Percentiles rank a stretch among this genome's conserved stretches.
These are phyloP conservation scores for Brachionus rubens DNA, from an alignment of 1,140 invertebrate genomes.

Conservation along the genomic window DNA sequence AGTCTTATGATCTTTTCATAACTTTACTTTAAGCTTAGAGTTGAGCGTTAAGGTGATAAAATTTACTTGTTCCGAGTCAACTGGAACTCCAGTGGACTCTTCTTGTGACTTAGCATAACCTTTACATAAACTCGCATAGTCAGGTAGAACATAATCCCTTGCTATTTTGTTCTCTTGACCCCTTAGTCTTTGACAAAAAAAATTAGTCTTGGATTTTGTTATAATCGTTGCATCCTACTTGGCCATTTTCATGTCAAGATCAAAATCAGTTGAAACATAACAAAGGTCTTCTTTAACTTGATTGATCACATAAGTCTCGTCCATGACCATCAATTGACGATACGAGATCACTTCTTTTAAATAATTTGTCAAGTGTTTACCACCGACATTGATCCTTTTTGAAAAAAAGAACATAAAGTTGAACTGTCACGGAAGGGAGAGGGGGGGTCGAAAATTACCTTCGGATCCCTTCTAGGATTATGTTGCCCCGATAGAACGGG, in stretches of 20 bases:
- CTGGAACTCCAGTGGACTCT: conserved; percentile 47
- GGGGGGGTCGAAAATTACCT: conserved; percentile 10
- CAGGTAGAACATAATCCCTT: conserved; percentile 89
- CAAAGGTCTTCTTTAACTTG: conserved; percentile 97
- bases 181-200: neutral
- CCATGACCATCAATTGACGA: conserved; percentile 93
- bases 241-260: conserved; percentile 75
- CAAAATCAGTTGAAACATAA: conserved; percentile 84
- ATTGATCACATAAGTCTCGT: conserved; percentile 97
- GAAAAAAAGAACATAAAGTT: neutral
- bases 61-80: conserved; percentile 42
- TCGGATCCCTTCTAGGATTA: conserved; percentile 66
- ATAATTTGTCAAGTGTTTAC: conserved; percentile 95
- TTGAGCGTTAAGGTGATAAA: no score
- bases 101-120: conserved; percentile 70
- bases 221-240: no score
- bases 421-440: neutral
- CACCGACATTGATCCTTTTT: conserved; percentile 82
- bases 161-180: conserved; percentile 66
- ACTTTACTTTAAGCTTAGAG: no score
- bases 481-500: conserved; percentile 85
- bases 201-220: neutral
- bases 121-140: conserved; percentile 79
- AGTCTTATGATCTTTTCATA: conserved; percentile 72
- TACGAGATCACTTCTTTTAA: conserved; percentile 96